These are phyloP conservation scores for Clarias magur DNA, from an alignment of 2,113 vertebrate genomes.

Conservation along the genomic window DNA sequence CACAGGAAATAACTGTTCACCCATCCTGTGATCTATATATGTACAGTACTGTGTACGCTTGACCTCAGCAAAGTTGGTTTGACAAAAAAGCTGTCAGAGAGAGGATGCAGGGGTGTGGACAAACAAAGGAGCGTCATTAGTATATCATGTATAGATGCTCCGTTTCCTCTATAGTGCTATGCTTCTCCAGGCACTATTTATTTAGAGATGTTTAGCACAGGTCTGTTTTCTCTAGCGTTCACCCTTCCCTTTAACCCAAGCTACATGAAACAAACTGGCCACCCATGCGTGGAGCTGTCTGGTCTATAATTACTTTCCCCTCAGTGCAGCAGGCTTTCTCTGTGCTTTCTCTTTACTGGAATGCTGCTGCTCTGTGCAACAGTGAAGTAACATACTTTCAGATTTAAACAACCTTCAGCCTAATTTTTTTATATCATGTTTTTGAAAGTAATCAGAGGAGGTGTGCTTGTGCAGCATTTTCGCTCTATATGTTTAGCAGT, in stretches of 20 bases:
- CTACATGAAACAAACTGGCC: background rate
- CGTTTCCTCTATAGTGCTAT: background rate
- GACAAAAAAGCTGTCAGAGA: conserved; percentile 4
- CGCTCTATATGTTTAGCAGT: conserved; percentile 1
- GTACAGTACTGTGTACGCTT: conserved; percentile 44
- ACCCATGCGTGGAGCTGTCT: background rate
- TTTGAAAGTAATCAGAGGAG: background rate
- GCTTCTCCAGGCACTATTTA: conserved; percentile 9
- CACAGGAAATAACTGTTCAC: background rate
- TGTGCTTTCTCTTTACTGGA: background rate
- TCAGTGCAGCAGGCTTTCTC: background rate
- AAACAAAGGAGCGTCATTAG: background rate
- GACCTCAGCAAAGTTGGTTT: conserved; percentile 40
- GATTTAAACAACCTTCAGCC: background rate
- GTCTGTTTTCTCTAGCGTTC: background rate
- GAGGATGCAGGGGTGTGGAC: background rate
- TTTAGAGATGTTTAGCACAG: background rate
- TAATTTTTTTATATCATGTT: background rate
- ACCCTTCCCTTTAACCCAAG: background rate
- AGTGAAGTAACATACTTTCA: background rate
- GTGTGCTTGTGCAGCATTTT: conserved; percentile 16
- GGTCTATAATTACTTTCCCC: background rate
- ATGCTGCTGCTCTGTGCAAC: background rate
- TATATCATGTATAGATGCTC: background rate
- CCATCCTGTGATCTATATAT: background rate